Percentiles rank a stretch among this genome's conserved stretches.
phyloP scores from a whole-genome alignment of 2,888 invertebrate genomes.

The Tipula lateralis region DNA sequence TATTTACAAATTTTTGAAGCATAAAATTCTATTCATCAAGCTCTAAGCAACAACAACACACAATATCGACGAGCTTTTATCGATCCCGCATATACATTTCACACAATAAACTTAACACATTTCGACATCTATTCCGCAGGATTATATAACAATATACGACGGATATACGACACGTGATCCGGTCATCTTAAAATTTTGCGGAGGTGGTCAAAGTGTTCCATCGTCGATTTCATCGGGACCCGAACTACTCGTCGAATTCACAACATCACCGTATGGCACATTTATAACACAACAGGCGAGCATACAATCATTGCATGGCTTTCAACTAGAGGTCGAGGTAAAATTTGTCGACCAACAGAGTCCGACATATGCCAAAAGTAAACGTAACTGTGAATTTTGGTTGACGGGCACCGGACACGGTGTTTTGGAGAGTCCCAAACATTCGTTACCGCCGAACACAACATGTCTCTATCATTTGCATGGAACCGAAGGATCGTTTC shows the following conservation, averaged over 20 bases:
- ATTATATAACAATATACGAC: constrained; percentile 83
- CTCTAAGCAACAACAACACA: background rate
- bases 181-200: constrained; percentile 82
- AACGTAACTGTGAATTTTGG: constrained; percentile 82
- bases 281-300: constrained; percentile 73
- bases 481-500: constrained; percentile 57
- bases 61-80: background rate
- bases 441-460: constrained; percentile 81
- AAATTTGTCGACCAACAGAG: constrained; percentile 79
- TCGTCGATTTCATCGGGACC: constrained; percentile 82
- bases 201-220: constrained; percentile 80
- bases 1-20: background rate
- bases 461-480: constrained; percentile 81
- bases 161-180: constrained; percentile 85
- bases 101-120: background rate
- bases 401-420: constrained; percentile 74
- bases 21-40: background rate
- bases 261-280: constrained; percentile 83
- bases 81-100: background rate
- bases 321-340: constrained; percentile 79
- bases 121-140: constrained; percentile 49
- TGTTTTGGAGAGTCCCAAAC: constrained; percentile 75
- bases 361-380: constrained; percentile 77
- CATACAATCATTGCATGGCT: constrained; percentile 75
- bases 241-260: constrained; percentile 82